Percentiles rank a stretch among this genome's conserved stretches.
Evolutionary conservation across 1,140 invertebrate species (phyloP).

Genomic region (Drosophila triauraria): DNA sequence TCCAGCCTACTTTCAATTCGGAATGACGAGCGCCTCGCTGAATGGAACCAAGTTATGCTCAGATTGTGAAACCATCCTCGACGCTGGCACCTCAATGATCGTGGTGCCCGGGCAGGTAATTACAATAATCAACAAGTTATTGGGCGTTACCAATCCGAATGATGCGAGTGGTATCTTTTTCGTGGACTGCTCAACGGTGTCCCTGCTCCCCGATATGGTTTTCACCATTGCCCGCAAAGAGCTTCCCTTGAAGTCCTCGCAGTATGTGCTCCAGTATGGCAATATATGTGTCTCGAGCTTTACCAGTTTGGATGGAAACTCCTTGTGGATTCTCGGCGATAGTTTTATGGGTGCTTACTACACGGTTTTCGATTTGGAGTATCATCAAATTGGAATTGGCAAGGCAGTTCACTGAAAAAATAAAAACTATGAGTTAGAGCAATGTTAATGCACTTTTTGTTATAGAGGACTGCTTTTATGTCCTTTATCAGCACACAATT

Average conservation of each 20-base stretch:
- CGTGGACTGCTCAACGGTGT: slow-evolving; percentile 86
- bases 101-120: slow-evolving; percentile 94
- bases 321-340: slow-evolving; percentile 51
- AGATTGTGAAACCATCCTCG: slow-evolving; percentile 96
- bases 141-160: slow-evolving; percentile 90
- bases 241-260: slow-evolving; percentile 37
- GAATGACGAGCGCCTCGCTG: slow-evolving; percentile 90
- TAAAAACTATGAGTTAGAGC: neutral
- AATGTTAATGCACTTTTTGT: neutral
- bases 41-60: slow-evolving; percentile 86
- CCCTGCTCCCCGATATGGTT: slow-evolving; percentile 43
- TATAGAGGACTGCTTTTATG: neutral
- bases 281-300: slow-evolving; percentile 62
- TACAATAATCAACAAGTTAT: slow-evolving; percentile 89
- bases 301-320: slow-evolving; percentile 86
- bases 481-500: neutral
- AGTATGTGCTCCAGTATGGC: slow-evolving; percentile 84
- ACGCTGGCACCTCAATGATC: slow-evolving; percentile 98
- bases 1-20: slow-evolving; percentile 98
- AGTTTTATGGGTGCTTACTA: slow-evolving; percentile 52
- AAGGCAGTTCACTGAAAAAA: slow-evolving; percentile 29
- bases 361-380: slow-evolving; percentile 45
- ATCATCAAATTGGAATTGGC: slow-evolving; percentile 47
- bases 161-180: slow-evolving; percentile 85
- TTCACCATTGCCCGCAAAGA: slow-evolving; percentile 58